Base-by-base conservation (phyloP, 2,888 invertebrate genomes). In the Dasysyrphus albostriatus region DNA sequence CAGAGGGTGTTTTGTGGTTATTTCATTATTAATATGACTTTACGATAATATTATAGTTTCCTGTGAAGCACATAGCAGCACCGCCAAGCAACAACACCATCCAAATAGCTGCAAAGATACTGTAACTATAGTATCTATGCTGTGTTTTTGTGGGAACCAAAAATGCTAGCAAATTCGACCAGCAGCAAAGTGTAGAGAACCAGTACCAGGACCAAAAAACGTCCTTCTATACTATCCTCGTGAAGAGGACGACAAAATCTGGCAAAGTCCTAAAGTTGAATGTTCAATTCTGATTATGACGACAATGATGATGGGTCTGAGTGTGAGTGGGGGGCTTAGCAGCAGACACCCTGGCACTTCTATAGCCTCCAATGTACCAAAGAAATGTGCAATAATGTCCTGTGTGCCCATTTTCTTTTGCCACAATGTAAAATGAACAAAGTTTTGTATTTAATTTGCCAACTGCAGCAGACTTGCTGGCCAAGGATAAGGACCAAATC, bases 11-110 rank as follows among this genome's bases (percentile, higher is more conserved):
- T 78, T 82, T 82, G 77, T 87, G 56, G 73, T 87, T 69, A 74
- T 87, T 87, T 83, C 70, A 87, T 87, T 87, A 83, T 83, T 83
- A 87, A 82, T 78, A 87, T 87, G 87, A 83, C 83, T 87, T 87
- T 83, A 79, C 87, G 87, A 87, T 87, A 87, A 79, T 74, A 83
- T 75, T 79, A 78, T 70, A 83, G 87, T 67, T 51, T 70, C 51
- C 69, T 54, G 73, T 37, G 49, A 19, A 54, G 44, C 49, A 70
- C 70, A 63, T 24, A 24, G 24, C 42, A 5, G 16, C 32, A 44
- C 42, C 10, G 47, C 44, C 44, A 32, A 24, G 24, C 24, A 24
- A 24, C 24, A 24, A 24, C 47, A 37, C 19, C 54, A 69, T 47
- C 47, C 6, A 44, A 32, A 44, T 16, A 12, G 16, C 16, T 58